Evolutionary conservation across 2,888 invertebrate species (phyloP).

Genomic region (Nephrotoma guestfalica): DNA sequence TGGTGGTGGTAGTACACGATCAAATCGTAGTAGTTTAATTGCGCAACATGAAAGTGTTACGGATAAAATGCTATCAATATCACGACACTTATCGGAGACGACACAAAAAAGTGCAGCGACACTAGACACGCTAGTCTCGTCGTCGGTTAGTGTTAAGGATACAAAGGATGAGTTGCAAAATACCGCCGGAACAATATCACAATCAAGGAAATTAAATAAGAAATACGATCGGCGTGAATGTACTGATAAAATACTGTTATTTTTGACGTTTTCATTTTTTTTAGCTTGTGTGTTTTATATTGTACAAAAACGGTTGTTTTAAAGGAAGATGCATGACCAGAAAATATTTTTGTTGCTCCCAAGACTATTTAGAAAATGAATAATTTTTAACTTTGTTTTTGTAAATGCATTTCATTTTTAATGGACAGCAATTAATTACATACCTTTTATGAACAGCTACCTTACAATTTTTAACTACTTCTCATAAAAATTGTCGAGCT

Average conservation of each 20-base stretch:
- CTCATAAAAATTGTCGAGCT: not conserved
- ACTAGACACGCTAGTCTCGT: slow-evolving; percentile 57
- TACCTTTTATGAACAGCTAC: no score
- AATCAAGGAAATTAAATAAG: slow-evolving; percentile 79
- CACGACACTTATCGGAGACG: slow-evolving; percentile 73
- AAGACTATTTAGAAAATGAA: not conserved
- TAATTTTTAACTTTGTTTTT: not conserved
- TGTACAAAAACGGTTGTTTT: slow-evolving; percentile 78
- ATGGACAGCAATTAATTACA: not conserved
- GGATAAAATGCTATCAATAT: slow-evolving; percentile 70
- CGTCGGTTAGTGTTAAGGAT: slow-evolving; percentile 54
- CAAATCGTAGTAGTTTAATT: slow-evolving; percentile 39
- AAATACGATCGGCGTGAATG: slow-evolving; percentile 91
- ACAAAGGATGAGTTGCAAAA: slow-evolving; percentile 71
- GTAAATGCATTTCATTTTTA: not conserved
- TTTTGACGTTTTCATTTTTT: slow-evolving; percentile 78
- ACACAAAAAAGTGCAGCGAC: slow-evolving; percentile 77
- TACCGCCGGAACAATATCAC: slow-evolving; percentile 75
- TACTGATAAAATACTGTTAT: slow-evolving; percentile 84
- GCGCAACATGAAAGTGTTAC: slow-evolving; percentile 50
- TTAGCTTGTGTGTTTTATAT: slow-evolving; percentile 85
- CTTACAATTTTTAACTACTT: not conserved
- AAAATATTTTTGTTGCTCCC: not conserved
- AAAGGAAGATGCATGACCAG: slow-evolving; percentile 16
- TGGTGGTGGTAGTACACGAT: slow-evolving; percentile 6